phyloP scores from a whole-genome alignment of 2,797 vertebrate species.

The Picus viridis region DNA sequence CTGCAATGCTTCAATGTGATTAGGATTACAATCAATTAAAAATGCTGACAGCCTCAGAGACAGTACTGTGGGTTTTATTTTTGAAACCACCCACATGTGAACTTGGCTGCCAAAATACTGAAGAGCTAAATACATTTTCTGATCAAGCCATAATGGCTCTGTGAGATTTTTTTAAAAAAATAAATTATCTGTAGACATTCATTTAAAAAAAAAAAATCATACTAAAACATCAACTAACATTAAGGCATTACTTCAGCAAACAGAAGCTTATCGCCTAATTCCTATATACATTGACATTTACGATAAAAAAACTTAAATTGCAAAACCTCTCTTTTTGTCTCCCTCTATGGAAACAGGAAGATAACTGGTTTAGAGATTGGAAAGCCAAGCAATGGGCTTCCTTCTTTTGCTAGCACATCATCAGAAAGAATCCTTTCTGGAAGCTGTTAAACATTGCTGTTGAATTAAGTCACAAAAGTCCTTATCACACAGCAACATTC shows the following conservation, averaged over 20 bases:
- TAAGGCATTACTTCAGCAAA: slow-evolving; percentile 29
- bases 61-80: not conserved
- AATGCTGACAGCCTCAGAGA: not conserved
- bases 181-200: not conserved
- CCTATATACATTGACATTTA: not conserved
- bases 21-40: not conserved
- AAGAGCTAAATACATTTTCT: not conserved
- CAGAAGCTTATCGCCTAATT: not conserved
- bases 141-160: slow-evolving; percentile 35
- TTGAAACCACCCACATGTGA: not conserved
- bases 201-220: not conserved
- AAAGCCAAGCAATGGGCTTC: not conserved
- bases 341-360: not conserved
- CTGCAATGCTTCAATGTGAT: not conserved
- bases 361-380: not conserved
- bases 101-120: not conserved
- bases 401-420: not conserved
- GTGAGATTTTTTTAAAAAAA: not conserved
- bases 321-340: not conserved
- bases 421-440: not conserved
- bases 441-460: not conserved
- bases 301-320: not conserved
- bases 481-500: not conserved
- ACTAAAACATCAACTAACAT: slow-evolving; percentile 23
- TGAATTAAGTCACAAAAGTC: slow-evolving; percentile 4